A percentile compares a stretch with the other conserved stretches of the same genome.
Evolutionary conservation across 2,113 vertebrate species (phyloP).

Genomic region (Mastomys coucha): DNA sequence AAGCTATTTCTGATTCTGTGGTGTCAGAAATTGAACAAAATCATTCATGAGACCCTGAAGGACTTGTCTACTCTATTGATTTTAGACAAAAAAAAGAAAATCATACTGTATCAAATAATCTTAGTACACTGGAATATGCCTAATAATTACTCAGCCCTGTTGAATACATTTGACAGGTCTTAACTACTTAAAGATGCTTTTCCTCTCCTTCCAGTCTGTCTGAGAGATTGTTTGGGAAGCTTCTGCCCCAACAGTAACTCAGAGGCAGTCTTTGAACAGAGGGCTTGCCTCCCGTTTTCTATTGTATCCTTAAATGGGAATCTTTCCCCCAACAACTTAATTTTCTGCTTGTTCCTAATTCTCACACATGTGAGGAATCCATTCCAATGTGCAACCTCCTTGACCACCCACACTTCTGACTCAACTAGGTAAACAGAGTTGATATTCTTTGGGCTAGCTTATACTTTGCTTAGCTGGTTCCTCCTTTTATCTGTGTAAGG

Average conservation of each 20-base stretch:
- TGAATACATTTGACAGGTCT: not conserved
- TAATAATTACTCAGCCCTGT: not conserved
- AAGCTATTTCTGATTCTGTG: not conserved
- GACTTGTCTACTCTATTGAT: not conserved
- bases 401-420: not conserved
- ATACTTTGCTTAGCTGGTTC: not conserved
- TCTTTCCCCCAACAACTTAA: not conserved
- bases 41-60: not conserved
- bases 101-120: not conserved
- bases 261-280: not conserved
- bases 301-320: not conserved
- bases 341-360: not conserved
- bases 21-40: not conserved
- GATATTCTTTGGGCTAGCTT: not conserved
- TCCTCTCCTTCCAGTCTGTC: not conserved
- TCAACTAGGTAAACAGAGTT: not conserved
- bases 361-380: not conserved
- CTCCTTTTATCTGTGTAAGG: not conserved
- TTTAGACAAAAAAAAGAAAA: not conserved
- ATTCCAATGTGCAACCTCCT: not conserved
- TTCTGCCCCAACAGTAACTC: not conserved
- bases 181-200: not conserved
- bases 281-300: not conserved
- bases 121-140: not conserved
- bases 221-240: conserved; percentile 7